Percentiles rank a stretch among this genome's conserved stretches.
Evolutionary conservation across 2,113 vertebrate species (phyloP).

Genomic region (Strix aluco): DNA sequence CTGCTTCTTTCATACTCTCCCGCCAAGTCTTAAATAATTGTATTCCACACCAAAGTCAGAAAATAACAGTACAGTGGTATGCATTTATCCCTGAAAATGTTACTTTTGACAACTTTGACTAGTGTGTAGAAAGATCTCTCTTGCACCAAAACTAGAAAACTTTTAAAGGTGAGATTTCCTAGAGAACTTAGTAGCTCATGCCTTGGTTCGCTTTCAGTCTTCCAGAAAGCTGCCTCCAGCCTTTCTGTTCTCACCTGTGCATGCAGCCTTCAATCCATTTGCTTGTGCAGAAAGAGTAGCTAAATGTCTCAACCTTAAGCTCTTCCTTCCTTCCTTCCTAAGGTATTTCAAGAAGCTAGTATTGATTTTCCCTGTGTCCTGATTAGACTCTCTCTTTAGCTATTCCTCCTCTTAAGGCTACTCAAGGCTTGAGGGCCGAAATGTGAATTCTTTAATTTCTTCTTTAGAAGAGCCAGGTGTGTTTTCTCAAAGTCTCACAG

Average conservation of each 20-base stretch:
- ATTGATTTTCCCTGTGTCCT: not conserved
- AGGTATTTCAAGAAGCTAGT: conserved; percentile 16
- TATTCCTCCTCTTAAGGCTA: conserved; percentile 29
- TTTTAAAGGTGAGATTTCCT: not conserved
- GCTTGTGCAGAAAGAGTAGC: not conserved
- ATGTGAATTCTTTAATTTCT: not conserved
- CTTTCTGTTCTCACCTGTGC: not conserved
- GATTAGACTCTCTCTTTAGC: conserved; percentile 10
- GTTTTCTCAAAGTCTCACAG: conserved; percentile 41
- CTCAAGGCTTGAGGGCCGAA: conserved; percentile 6
- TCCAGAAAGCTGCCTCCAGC: not conserved
- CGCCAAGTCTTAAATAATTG: conserved; percentile 27
- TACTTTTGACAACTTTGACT: not conserved
- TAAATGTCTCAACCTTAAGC: not conserved
- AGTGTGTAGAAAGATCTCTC: not conserved
- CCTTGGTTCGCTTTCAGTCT: not conserved
- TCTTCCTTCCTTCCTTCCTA: conserved; percentile 61
- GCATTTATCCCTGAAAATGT: not conserved
- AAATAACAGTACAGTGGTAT: not conserved
- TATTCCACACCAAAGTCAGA: conserved; percentile 24
- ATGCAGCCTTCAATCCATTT: not conserved
- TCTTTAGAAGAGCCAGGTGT: conserved; percentile 20
- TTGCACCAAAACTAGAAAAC: not conserved
- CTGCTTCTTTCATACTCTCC: conserved; percentile 39
- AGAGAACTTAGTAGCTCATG: not conserved